Evolutionary conservation across 2,888 invertebrate species (phyloP), one percentile per base, ranked within the genome.

Genomic region (Macropis europaea): DNA sequence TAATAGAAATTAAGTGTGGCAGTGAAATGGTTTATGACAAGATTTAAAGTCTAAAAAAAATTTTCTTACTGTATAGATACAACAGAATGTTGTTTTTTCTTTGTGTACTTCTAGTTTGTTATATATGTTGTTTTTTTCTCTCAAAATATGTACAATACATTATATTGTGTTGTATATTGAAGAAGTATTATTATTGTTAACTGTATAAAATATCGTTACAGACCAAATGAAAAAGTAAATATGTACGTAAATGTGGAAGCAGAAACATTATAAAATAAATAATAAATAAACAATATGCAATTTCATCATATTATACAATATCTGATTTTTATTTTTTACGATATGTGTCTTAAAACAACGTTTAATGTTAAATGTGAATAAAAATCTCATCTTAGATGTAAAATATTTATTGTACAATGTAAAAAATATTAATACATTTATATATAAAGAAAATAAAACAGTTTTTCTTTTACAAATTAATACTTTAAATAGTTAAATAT

Each of bases 221-320:
- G 17, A 17, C 13, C n/a, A 15, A 19, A 17, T 5, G 30, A n/a
- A 15, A 34, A 22, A 1, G 3, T 30, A 26, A 40, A 50, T 17
- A 6, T 53, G 28, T 66, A 48, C 4, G 64, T 36, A 56, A 34
- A 48, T 7, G 19, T 48, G 17, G 40, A 48, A 32, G 15, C 34
- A 15, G 32, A 9, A 48, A 11, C 1, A n/a, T 17, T 54, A 17
- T 38, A 15, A 61, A 32, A 3, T 7, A 7, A 17, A n/a, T n/a
- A 2, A 15, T 15, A 7, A 36, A 43, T 26, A 61, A 43, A 26
- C 30, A n/a, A 22, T 45, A 9, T 36, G n/a, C 0, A 9, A 30
- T 38, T 13, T 47, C 43, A 13, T 30, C 30, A 38, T 24, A 38
- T 59, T 30, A 24, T 24, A n/a, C 17, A 32, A 53, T 4, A 22